phyloP scores from a whole-genome alignment of 2,888 invertebrate genomes.

The Molorchus minor region DNA sequence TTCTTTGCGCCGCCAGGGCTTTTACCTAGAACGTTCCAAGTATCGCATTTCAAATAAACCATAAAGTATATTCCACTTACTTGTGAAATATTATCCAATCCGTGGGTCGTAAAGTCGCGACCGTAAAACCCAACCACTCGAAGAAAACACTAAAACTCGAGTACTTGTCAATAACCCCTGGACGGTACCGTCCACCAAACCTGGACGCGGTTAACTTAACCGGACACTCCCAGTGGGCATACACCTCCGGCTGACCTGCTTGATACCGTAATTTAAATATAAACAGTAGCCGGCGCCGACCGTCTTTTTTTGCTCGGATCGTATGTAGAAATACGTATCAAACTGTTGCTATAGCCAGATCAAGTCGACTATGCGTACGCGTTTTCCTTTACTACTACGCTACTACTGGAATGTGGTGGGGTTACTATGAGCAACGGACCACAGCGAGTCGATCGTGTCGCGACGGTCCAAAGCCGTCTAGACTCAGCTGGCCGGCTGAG shows the following conservation, averaged over 20 bases:
- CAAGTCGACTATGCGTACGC: slow-evolving; percentile 42
- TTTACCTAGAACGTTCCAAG: neutral
- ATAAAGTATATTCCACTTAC: slow-evolving; percentile 26
- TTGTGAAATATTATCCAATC: slow-evolving; percentile 26
- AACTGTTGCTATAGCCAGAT: slow-evolving; percentile 42
- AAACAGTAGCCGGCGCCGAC: slow-evolving; percentile 40
- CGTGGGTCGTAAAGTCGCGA: slow-evolving; percentile 12
- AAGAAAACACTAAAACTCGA: slow-evolving; percentile 21
- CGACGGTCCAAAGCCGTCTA: slow-evolving; percentile 35
- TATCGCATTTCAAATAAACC: slow-evolving; percentile 5
- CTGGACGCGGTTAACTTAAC: neutral
- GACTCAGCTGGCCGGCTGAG: slow-evolving; percentile 48
- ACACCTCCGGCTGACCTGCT: slow-evolving; percentile 26
- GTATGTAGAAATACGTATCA: slow-evolving; percentile 38
- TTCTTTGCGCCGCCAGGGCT: neutral
- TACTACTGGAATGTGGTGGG: slow-evolving; percentile 60
- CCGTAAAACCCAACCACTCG: slow-evolving; percentile 5
- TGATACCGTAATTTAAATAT: slow-evolving; percentile 36
- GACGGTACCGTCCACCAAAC: slow-evolving; percentile 1
- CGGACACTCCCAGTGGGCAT: slow-evolving; percentile 6
- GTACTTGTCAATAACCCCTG: slow-evolving; percentile 18
- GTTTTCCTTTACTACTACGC: slow-evolving; percentile 52
- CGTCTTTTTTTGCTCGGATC: slow-evolving; percentile 25
- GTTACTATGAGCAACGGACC: slow-evolving; percentile 58
- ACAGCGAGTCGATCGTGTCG: slow-evolving; percentile 29